Evolutionary conservation across 2,888 invertebrate species (phyloP).

Genomic region (Sicus ferrugineus): DNA sequence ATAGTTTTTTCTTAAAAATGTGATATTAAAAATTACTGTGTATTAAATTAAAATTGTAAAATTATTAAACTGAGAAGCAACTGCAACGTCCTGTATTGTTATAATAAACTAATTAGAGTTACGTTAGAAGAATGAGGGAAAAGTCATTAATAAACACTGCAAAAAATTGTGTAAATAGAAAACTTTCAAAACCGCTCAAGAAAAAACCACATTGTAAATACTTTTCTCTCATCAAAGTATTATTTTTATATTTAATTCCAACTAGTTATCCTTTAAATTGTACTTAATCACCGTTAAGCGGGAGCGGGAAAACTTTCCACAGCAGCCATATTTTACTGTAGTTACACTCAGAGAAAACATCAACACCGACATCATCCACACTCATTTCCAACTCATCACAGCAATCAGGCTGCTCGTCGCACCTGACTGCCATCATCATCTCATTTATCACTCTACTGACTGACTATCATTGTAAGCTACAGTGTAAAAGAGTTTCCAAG

Average conservation of each 20-base stretch:
- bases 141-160: neutral
- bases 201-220: neutral
- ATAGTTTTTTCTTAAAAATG: slow-evolving; percentile 23
- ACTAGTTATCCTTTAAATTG: neutral
- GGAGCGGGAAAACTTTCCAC: slow-evolving; percentile 27
- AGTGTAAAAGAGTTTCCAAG: too few species aligned
- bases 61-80: slow-evolving; percentile 3
- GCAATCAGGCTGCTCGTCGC: neutral
- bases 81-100: slow-evolving; percentile 28
- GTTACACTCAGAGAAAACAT: neutral
- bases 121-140: too few species aligned
- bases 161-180: neutral
- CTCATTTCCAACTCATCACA: too few species aligned
- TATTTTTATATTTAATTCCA: too few species aligned
- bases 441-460: too few species aligned
- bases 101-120: neutral
- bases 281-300: slow-evolving; percentile 25
- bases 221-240: slow-evolving; percentile 14
- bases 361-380: neutral
- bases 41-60: slow-evolving; percentile 13
- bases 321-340: slow-evolving; percentile 32
- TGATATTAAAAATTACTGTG: slow-evolving; percentile 26
- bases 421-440: too few species aligned
- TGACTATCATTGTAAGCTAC: too few species aligned
- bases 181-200: neutral